A percentile compares a stretch with the other conserved stretches of the same genome.
Conservation (phyloP, 2,888 invertebrate species). For the Rhopalosiphum nymphaeae region DNA sequence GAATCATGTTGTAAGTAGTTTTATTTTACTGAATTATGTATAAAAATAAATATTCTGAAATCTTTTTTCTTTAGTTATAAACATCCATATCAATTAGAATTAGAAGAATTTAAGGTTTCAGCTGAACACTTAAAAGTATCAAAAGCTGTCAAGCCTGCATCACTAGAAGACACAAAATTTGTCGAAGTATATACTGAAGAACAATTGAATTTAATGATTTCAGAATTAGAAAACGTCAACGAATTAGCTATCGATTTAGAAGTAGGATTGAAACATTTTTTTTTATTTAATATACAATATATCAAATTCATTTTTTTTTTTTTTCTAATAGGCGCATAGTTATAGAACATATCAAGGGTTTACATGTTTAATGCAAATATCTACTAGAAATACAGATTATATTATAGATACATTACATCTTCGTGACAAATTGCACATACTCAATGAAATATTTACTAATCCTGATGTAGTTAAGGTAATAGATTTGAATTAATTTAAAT, state of each 20-base stretch:
- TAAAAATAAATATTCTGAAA: background rate
- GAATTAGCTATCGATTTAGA: constrained; percentile 93
- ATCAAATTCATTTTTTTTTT: background rate
- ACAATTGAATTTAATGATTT: constrained; percentile 77
- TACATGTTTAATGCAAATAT: constrained; percentile 96
- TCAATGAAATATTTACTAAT: constrained; percentile 93
- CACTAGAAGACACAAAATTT: constrained; percentile 77
- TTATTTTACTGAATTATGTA: constrained; percentile 19
- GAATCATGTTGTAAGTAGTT: constrained; percentile 72
- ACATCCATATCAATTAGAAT: constrained; percentile 90
- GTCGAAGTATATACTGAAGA: constrained; percentile 78
- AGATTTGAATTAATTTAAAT: too few species aligned
- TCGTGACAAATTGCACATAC: constrained; percentile 82
- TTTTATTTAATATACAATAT: background rate
- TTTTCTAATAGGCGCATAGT: constrained; percentile 80
- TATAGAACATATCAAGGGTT: constrained; percentile 94
- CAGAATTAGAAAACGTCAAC: constrained; percentile 77
- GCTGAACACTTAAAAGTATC: constrained; percentile 73
- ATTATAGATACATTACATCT: constrained; percentile 88
- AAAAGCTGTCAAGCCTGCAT: constrained; percentile 72
- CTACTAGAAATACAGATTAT: constrained; percentile 85
- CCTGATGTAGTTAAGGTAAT: constrained; percentile 88
- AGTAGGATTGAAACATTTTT: constrained; percentile 66
- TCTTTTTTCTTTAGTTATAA: constrained; percentile 74
- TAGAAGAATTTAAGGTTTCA: constrained; percentile 79